Evolutionary conservation across 2,113 vertebrate species (phyloP).

Genomic region (Oreochromis aureus): DNA sequence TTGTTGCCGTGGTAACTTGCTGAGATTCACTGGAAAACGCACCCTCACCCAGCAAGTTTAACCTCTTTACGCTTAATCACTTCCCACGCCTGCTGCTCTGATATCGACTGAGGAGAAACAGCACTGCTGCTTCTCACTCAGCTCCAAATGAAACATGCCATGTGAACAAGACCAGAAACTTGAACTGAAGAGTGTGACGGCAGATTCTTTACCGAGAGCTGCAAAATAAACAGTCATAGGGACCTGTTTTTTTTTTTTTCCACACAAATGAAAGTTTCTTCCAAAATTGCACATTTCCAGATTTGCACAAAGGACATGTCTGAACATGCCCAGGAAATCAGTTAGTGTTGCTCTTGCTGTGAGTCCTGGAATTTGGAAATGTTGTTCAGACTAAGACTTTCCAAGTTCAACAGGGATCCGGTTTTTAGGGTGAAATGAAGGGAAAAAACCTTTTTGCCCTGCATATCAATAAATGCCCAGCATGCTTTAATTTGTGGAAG

Average conservation of each 20-base stretch:
- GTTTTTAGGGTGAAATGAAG: neutral
- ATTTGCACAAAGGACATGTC: conserved; percentile 1
- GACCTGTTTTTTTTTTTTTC: fast-evolving
- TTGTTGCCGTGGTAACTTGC: conserved; percentile 61
- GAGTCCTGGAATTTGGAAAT: neutral
- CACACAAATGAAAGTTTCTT: neutral
- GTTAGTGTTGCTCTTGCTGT: neutral
- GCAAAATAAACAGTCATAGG: neutral
- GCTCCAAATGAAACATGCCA: neutral
- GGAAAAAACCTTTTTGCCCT: neutral
- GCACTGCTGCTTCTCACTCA: neutral
- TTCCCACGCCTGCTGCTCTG: conserved; percentile 39
- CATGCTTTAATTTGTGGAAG: neutral
- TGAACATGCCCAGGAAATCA: conserved; percentile 12
- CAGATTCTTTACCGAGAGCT: neutral
- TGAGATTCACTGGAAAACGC: conserved; percentile 60
- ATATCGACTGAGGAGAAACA: neutral
- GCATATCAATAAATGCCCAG: neutral
- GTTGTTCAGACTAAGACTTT: neutral
- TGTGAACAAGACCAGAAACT: neutral
- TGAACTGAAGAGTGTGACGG: neutral
- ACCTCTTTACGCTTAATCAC: conserved; percentile 56
- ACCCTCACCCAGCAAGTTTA: conserved; percentile 62
- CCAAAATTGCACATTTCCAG: neutral
- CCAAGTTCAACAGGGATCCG: neutral